phyloP scores from a whole-genome alignment of 2,797 vertebrate species.

The Pelodytes ibericus region DNA sequence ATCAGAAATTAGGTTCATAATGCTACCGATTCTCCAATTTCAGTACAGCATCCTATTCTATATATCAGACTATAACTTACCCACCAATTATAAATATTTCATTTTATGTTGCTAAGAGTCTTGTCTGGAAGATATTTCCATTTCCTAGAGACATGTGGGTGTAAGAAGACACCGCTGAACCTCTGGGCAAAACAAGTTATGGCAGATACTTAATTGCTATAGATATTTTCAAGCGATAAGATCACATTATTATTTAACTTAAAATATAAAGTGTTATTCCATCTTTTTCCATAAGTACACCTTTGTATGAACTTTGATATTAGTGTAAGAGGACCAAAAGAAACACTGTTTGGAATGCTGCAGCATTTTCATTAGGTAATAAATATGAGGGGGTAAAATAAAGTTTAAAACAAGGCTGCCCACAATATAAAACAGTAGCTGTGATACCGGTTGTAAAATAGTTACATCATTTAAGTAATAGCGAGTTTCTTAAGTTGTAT shows the following conservation, averaged over 20 bases:
- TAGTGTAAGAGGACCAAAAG: too few species aligned
- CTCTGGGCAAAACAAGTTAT: background rate
- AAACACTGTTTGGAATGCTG: too few species aligned
- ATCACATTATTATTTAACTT: background rate
- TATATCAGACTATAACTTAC: background rate
- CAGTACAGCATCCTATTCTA: background rate
- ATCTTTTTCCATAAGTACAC: background rate
- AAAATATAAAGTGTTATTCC: background rate
- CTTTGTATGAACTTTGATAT: background rate
- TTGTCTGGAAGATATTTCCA: constrained; percentile 4
- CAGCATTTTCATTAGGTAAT: too few species aligned
- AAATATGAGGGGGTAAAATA: too few species aligned
- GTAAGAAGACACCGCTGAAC: background rate
- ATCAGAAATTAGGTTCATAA: constrained; percentile 5
- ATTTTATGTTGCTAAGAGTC: background rate
- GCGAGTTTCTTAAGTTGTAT: too few species aligned
- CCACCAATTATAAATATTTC: background rate
- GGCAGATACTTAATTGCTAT: background rate
- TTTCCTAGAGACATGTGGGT: background rate
- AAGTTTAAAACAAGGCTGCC: too few species aligned
- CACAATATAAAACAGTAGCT: too few species aligned
- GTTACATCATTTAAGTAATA: too few species aligned
- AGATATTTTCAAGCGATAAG: constrained; percentile 4
- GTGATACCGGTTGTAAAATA: too few species aligned
- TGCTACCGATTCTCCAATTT: constrained; percentile 14